Evolutionary conservation across 2,113 vertebrate genomes (phyloP).

Genomic region (Tautogolabrus adspersus): DNA sequence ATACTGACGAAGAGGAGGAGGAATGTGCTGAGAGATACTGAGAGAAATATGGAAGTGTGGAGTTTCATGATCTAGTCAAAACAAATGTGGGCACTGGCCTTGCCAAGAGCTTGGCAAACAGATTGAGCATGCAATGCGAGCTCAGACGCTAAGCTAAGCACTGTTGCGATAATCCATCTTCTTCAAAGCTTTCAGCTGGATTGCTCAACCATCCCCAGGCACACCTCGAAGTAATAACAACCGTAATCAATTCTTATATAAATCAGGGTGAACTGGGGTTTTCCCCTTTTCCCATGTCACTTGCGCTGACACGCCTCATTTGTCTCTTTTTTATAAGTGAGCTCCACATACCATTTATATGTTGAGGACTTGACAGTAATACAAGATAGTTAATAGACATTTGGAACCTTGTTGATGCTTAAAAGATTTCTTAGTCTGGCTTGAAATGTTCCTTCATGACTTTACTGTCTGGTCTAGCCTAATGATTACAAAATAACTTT

Average conservation of each 20-base stretch:
- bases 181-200: constrained; percentile 36
- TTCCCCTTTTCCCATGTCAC: constrained; percentile 25
- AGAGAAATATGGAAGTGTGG: constrained; percentile 48
- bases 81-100: constrained; percentile 68
- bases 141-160: constrained; percentile 58
- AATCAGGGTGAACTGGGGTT: constrained; percentile 46
- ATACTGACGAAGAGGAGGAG: constrained; percentile 44
- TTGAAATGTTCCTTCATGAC: neutral
- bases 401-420: neutral
- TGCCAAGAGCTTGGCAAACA: constrained; percentile 59
- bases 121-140: constrained; percentile 41
- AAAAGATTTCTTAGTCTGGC: constrained; percentile 5
- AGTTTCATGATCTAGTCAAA: constrained; percentile 68
- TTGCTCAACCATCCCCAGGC: constrained; percentile 56
- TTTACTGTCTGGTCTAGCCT: neutral
- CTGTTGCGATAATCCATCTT: constrained; percentile 62
- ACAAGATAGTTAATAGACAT: constrained; percentile 7
- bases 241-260: constrained; percentile 57
- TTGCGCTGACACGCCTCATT: constrained; percentile 23
- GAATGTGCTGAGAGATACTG: constrained; percentile 51
- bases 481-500: constrained; percentile 3
- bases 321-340: constrained; percentile 39
- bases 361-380: constrained; percentile 19
- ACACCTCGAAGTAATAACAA: constrained; percentile 55
- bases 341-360: constrained; percentile 9